Evolutionary conservation across 2,888 invertebrate species (phyloP).

Genomic region (Cantharis lateralis): DNA sequence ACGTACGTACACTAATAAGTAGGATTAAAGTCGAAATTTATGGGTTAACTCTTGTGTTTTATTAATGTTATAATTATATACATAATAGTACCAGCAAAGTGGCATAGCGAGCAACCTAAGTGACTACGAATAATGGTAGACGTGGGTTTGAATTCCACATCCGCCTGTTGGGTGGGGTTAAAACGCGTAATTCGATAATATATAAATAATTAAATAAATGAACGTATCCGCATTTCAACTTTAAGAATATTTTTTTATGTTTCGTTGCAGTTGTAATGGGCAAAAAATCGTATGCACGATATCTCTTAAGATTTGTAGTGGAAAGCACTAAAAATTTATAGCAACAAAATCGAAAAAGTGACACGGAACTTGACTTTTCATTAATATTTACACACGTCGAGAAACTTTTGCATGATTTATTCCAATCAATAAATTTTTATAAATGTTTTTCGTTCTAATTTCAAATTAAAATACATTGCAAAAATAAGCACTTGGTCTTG

Average conservation of each 20-base stretch:
- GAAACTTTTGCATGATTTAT: background rate
- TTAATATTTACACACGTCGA: background rate
- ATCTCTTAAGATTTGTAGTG: background rate
- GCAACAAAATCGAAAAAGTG: no score
- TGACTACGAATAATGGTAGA: background rate
- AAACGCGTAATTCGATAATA: no score
- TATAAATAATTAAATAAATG: background rate
- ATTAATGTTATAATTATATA: background rate
- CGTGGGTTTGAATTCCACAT: background rate
- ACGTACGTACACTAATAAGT: background rate
- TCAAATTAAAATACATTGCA: background rate
- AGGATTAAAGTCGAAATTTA: background rate
- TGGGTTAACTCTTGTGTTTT: background rate
- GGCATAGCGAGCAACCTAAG: background rate
- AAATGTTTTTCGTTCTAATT: background rate
- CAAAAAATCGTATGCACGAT: background rate
- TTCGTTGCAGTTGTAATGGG: no score
- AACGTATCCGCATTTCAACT: background rate
- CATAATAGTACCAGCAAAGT: background rate
- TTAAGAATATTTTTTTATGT: background rate
- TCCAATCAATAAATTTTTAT: background rate
- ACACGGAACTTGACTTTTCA: background rate
- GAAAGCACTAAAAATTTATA: background rate
- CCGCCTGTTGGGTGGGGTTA: background rate
- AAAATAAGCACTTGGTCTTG: background rate